Conservation (phyloP, 2,113 vertebrate genomes). For the Verasper variegatus region DNA sequence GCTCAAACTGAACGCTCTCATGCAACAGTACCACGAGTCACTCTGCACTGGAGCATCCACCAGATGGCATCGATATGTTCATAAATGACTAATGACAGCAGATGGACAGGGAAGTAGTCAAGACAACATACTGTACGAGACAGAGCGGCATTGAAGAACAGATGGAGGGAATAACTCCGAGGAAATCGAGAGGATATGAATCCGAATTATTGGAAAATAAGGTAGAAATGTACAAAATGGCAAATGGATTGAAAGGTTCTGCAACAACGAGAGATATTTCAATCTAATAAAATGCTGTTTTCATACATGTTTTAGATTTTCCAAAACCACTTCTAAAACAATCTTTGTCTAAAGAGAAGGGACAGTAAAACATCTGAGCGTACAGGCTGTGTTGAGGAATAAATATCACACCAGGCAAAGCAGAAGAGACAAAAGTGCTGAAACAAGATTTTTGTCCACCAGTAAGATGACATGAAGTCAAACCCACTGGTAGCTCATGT, state of each 20-base stretch:
- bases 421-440: no score
- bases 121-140: conserved; percentile 54
- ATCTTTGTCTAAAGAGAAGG: no score
- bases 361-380: no score
- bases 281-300: no score
- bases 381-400: no score
- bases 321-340: no score
- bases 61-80: conserved; percentile 73
- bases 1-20: conserved; percentile 28
- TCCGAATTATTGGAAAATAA: conserved; percentile 30
- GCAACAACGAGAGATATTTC: no score
- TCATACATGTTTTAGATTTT: no score
- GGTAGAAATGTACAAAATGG: not conserved
- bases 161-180: conserved; percentile 51
- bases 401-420: no score
- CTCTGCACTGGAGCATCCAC: conserved; percentile 43
- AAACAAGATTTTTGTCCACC: no score
- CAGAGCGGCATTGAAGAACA: conserved; percentile 47
- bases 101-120: conserved; percentile 46
- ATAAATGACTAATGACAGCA: conserved; percentile 56
- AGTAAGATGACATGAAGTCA: no score
- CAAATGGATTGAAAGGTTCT: not conserved
- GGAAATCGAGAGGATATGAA: conserved; percentile 16
- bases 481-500: no score
- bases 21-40: conserved; percentile 48